A percentile compares a stretch with the other conserved stretches of the same genome.
These are phyloP conservation scores for Nannoperca australis DNA, from an alignment of 2,797 vertebrate species.

Conservation along the genomic window DNA sequence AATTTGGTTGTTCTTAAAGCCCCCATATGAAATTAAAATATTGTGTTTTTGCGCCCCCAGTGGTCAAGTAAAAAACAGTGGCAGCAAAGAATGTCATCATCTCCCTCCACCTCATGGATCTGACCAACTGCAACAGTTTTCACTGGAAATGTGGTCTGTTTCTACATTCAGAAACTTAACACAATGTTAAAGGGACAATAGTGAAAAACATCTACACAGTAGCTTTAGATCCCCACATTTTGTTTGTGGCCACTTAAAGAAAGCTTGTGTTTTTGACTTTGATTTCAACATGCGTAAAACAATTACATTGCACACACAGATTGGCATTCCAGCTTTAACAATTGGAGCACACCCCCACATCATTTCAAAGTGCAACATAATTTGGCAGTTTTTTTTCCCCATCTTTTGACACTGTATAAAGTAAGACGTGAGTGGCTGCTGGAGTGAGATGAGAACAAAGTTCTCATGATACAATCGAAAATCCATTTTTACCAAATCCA, in stretches of 20 bases:
- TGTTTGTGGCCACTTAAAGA: not conserved
- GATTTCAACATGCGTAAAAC: not conserved
- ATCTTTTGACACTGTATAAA: constrained; percentile 18
- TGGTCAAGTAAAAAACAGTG: no score
- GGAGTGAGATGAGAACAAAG: constrained; percentile 28
- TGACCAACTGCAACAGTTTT: no score
- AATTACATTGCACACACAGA: not conserved
- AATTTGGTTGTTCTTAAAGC: no score
- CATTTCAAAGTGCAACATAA: not conserved
- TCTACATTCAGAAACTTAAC: no score
- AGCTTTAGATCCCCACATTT: not conserved
- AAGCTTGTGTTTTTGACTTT: not conserved
- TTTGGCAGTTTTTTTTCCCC: constrained; percentile 41
- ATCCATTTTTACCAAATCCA: constrained; percentile 26
- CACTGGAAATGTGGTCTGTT: no score
- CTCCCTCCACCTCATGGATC: no score
- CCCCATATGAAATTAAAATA: no score
- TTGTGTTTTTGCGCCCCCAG: no score
- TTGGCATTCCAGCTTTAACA: not conserved
- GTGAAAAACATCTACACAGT: not conserved
- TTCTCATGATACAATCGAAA: constrained; percentile 3
- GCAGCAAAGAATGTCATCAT: no score
- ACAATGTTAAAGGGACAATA: no score
- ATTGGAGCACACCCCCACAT: not conserved
- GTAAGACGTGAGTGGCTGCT: constrained; percentile 12